Conservation (phyloP, 2,797 vertebrate species). For the Phoebastria nigripes region DNA sequence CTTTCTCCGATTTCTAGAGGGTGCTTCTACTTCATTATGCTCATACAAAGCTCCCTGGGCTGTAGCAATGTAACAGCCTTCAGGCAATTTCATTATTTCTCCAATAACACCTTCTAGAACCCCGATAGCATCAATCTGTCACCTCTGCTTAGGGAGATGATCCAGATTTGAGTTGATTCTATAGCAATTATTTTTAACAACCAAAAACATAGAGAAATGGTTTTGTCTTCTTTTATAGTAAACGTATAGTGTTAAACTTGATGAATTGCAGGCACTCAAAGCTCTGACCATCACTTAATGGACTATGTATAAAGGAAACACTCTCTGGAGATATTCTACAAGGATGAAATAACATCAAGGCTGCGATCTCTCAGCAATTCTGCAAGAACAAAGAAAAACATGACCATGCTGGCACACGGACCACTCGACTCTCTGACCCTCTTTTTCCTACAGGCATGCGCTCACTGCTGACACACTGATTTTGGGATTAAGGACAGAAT, state of each 20-base stretch:
- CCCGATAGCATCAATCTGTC: neutral
- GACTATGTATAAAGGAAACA: neutral
- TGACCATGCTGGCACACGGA: neutral
- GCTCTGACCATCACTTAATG: neutral
- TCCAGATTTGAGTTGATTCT: neutral
- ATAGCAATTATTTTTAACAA: constrained; percentile 5
- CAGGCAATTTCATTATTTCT: neutral
- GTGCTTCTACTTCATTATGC: neutral
- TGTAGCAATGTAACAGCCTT: neutral
- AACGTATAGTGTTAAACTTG: neutral
- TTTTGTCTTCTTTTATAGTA: neutral
- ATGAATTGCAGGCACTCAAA: neutral
- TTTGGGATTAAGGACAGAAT: neutral
- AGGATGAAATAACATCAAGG: neutral
- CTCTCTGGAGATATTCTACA: neutral
- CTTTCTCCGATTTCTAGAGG: neutral
- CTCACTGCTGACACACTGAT: neutral
- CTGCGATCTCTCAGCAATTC: neutral
- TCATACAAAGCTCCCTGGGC: neutral
- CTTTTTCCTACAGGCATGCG: neutral
- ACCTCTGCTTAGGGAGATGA: neutral
- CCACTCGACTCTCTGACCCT: neutral
- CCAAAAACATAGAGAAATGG: neutral
- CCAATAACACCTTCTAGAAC: neutral
- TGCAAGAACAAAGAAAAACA: neutral